Evolutionary conservation across 2,113 vertebrate genomes (phyloP).

Genomic region (Erythrocercus mccallii): DNA sequence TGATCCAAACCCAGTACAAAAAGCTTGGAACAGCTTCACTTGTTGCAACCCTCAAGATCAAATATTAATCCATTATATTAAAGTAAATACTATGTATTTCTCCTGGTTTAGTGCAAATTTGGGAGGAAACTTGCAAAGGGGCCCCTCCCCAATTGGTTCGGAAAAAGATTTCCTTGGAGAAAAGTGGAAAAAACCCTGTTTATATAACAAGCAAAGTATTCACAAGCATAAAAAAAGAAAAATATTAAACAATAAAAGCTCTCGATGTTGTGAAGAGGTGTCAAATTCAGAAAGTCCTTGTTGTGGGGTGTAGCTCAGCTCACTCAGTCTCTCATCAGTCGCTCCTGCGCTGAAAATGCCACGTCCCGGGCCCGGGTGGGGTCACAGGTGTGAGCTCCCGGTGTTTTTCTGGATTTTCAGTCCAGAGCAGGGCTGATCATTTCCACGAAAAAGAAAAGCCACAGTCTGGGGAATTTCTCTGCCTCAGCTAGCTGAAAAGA

Average conservation of each 20-base stretch:
- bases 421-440: neutral
- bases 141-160: neutral
- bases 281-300: neutral
- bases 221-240: neutral
- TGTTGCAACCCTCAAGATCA: neutral
- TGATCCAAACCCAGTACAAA: neutral
- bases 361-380: neutral
- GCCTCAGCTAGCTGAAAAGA: neutral
- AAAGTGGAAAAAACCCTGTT: neutral
- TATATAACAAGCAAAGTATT: neutral
- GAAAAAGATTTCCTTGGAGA: neutral
- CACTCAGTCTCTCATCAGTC: neutral
- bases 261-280: neutral
- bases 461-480: neutral
- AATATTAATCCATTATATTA: neutral
- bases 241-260: neutral
- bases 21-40: neutral
- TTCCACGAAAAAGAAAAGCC: neutral
- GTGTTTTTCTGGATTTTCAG: neutral
- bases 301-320: neutral
- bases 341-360: neutral
- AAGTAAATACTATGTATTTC: neutral
- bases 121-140: neutral
- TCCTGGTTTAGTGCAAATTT: neutral
- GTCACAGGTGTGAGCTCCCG: neutral